These are phyloP conservation scores for Hymenopus coronatus DNA, from an alignment of 2,888 invertebrate species.

Conservation along the genomic window DNA sequence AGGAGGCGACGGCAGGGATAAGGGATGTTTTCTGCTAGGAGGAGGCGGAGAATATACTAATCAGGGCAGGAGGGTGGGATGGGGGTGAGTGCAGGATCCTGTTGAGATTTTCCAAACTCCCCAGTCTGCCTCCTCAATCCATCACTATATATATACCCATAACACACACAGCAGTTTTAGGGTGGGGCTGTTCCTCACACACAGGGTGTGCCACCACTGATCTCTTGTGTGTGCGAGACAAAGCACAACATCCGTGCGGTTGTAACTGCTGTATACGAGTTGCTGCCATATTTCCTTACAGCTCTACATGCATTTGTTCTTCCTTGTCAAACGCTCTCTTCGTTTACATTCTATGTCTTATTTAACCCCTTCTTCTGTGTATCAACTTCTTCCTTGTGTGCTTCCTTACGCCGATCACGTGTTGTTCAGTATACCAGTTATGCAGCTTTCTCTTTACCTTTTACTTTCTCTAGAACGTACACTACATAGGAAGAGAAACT, in stretches of 20 bases:
- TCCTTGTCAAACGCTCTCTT: not conserved
- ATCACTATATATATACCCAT: conserved; percentile 45
- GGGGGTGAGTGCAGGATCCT: conserved; percentile 50
- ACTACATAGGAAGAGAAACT: too few relatives aligned
- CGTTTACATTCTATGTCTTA: too few relatives aligned
- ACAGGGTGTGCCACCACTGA: not conserved
- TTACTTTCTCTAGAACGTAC: too few relatives aligned
- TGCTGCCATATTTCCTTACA: not conserved
- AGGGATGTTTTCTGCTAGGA: not conserved
- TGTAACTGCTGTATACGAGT: not conserved
- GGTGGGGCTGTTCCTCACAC: not conserved
- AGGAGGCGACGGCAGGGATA: not conserved
- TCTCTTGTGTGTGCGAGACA: not conserved
- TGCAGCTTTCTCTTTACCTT: too few relatives aligned
- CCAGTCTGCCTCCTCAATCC: conserved; percentile 53
- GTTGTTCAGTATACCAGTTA: too few relatives aligned
- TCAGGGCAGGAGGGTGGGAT: not conserved
- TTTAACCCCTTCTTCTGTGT: too few relatives aligned
- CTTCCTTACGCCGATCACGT: too few relatives aligned
- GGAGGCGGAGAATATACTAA: not conserved
- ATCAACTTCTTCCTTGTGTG: too few relatives aligned
- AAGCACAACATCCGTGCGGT: not conserved
- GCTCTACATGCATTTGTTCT: not conserved
- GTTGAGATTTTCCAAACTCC: conserved; percentile 52
- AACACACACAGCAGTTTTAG: not conserved